Evolutionary conservation across 1,140 invertebrate genomes (phyloP).

Genomic region (Plodia interpunctella): DNA sequence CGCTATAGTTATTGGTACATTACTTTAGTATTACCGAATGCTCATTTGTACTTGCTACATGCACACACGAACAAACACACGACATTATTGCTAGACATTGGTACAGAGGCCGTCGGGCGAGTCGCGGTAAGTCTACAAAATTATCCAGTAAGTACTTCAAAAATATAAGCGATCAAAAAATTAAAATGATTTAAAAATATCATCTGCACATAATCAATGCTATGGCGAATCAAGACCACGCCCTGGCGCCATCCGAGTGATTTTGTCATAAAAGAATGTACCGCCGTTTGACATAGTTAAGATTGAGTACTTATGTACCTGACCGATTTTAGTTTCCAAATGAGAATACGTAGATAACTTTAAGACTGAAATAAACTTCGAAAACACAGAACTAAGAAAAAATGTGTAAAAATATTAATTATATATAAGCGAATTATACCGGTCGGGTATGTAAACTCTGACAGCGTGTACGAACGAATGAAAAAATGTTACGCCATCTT

Average conservation of each 20-base stretch:
- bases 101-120: constrained; percentile 26
- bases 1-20: constrained; percentile 13
- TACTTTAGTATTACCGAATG: constrained; percentile 17
- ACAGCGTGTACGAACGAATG: too few species aligned
- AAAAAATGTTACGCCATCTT: too few species aligned
- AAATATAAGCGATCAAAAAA: constrained; percentile 29
- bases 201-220: background rate
- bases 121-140: constrained; percentile 21
- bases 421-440: too few species aligned
- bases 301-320: background rate
- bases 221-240: background rate
- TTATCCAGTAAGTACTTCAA: constrained; percentile 20
- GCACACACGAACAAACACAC: constrained; percentile 40
- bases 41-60: constrained; percentile 57
- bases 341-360: too few species aligned
- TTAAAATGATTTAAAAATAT: constrained; percentile 20
- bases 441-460: too few species aligned
- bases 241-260: too few species aligned
- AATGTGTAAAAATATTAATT: too few species aligned
- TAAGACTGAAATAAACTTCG: too few species aligned
- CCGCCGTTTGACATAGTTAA: background rate
- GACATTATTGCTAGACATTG: constrained; percentile 41
- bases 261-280: too few species aligned
- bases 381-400: too few species aligned
- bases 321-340: too few species aligned